Evolutionary conservation across 2,888 invertebrate genomes (phyloP), one percentile per base, ranked within the genome.

Genomic region (Zaprionus bogoriensis): DNA sequence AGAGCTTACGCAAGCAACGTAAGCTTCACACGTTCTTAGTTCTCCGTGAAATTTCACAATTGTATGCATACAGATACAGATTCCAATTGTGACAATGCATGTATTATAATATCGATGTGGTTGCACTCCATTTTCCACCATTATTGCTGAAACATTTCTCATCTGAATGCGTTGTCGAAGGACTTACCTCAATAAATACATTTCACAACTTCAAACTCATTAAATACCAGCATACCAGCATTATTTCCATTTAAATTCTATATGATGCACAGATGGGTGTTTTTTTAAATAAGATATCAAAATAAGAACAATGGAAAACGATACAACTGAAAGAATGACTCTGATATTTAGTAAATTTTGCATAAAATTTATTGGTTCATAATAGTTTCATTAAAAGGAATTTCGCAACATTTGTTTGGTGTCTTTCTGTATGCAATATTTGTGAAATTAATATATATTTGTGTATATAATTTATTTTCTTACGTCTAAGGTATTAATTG

Each of bases 331-430:
- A 32, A 7, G 14, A 36, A 36, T 7, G n/a, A 4, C 10, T 45
- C 17, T 14, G 20, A 27, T 14, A n/a, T n/a, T n/a, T 36, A 10
- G 20, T 39, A 38, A 42, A 32, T 52, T 58, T 67, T 62, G 73
- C 60, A 82, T 76, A 69, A 67, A 76, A 76, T 80, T 58, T 85
- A 80, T 80, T 80, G 83, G 76, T 85, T 80, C 83, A 50, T 57
- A 51, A 44, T 44, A 38, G 32, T 60, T 52, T 45, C 41, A 46
- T 72, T 74, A 50, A 71, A 68, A 71, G 51, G 63, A 42, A 22
- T 41, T 53, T 58, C 58, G 63, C 63, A 54, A 63, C 44, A 52
- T 58, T 48, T 58, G 46, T 38, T 59, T 67, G 54, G 58, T 67
- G 67, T 72, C 77, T 61, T 76, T 65, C 50, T 22, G 41, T 41